These are phyloP conservation scores for Uropsilus gracilis DNA, from an alignment of 2,113 vertebrate genomes.

Conservation along the genomic window DNA sequence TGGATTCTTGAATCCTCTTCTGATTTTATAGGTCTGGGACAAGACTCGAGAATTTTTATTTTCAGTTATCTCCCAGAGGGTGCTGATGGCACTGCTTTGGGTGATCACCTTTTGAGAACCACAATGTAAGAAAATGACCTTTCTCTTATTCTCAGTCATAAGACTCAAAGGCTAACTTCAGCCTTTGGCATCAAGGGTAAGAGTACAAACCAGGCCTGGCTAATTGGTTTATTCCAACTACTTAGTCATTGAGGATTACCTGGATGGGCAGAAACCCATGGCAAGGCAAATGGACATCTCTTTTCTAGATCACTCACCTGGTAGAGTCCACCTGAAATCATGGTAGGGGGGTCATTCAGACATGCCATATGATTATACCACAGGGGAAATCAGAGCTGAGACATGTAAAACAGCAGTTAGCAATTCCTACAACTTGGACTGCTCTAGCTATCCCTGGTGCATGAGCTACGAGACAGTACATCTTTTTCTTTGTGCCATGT, in stretches of 20 bases:
- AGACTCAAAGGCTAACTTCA: neutral
- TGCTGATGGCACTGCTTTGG: neutral
- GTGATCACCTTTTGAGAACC: neutral
- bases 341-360: neutral
- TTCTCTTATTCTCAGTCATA: neutral
- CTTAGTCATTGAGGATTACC: neutral
- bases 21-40: neutral
- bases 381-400: neutral
- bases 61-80: neutral
- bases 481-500: neutral
- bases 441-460: neutral
- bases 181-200: neutral
- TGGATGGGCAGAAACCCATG: neutral
- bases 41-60: neutral
- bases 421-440: neutral
- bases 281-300: neutral
- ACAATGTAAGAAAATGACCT: neutral
- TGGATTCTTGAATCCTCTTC: neutral
- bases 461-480: fast-evolving
- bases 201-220: neutral
- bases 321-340: neutral
- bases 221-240: neutral
- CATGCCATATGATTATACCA: neutral
- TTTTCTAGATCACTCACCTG: neutral
- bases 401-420: neutral